Evolutionary conservation across 2,888 invertebrate genomes (phyloP).

Genomic region (Anorthoa munda): DNA sequence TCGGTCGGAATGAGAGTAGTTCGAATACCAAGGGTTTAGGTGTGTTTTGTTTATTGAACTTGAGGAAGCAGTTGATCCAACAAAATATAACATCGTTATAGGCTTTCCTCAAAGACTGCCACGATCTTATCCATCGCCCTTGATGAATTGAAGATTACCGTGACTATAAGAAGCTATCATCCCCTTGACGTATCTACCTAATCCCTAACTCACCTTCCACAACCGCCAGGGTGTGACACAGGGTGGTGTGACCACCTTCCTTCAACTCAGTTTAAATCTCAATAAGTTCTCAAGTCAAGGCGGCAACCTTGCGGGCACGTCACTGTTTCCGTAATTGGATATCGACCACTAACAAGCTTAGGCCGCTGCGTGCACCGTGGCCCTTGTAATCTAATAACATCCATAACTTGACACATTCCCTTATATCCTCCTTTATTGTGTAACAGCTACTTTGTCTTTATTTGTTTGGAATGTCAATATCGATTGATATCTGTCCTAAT

Average conservation of each 20-base stretch:
- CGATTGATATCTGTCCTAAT: not conserved
- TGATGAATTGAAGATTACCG: not conserved
- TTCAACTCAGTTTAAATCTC: conserved; percentile 56
- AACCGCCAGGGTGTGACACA: not conserved
- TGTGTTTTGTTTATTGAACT: conserved; percentile 34
- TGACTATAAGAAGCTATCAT: not conserved
- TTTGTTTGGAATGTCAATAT: conserved; percentile 4
- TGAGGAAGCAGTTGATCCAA: not conserved
- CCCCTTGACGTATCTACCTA: conserved; percentile 23
- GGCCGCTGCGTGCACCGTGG: conserved; percentile 74
- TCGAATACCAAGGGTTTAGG: not conserved
- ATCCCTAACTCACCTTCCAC: conserved; percentile 34
- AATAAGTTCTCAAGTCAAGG: conserved; percentile 77
- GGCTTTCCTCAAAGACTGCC: not conserved
- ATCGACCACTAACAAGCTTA: conserved; percentile 79
- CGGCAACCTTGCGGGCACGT: conserved; percentile 72
- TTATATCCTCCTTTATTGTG: conserved; percentile 31
- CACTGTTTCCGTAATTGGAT: conserved; percentile 82
- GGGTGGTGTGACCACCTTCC: conserved; percentile 8
- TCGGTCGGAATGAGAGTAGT: conserved; percentile 5
- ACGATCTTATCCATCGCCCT: not conserved
- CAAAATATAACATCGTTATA: not conserved
- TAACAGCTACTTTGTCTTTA: conserved; percentile 6
- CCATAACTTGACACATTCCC: conserved; percentile 59
- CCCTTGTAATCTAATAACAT: conserved; percentile 81